A percentile compares a stretch with the other conserved stretches of the same genome.
phyloP scores from a whole-genome alignment of 2,113 vertebrate species.

The Clarias macrocephalus region DNA sequence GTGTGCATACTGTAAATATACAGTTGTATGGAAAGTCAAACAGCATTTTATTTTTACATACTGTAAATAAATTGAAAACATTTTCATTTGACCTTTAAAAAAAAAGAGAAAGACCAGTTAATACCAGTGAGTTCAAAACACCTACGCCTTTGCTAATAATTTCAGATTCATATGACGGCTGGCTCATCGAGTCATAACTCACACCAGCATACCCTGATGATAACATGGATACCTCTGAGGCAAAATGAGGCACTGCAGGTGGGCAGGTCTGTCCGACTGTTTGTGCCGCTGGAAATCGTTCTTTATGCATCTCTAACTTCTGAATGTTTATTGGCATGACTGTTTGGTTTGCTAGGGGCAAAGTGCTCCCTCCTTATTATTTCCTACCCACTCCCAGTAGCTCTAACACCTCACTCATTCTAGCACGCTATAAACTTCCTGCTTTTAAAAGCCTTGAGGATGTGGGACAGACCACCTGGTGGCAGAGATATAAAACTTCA shows the following conservation, averaged over 20 bases:
- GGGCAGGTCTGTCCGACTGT: neutral
- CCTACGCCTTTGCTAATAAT: neutral
- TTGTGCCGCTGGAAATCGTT: neutral
- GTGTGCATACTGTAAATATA: too few relatives aligned
- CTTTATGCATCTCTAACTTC: neutral
- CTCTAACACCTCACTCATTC: conserved; percentile 17
- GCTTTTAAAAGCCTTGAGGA: conserved; percentile 32
- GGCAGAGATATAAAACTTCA: conserved; percentile 20
- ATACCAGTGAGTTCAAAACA: neutral
- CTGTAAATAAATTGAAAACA: neutral
- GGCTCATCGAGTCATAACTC: neutral
- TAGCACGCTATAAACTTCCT: conserved; percentile 5
- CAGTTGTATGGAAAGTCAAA: neutral
- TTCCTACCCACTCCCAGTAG: conserved; percentile 38
- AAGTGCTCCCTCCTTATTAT: conserved; percentile 45
- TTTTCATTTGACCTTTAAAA: neutral
- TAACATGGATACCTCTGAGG: neutral
- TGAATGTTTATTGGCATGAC: neutral
- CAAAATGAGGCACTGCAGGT: neutral
- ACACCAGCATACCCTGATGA: neutral
- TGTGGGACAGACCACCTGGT: conserved; percentile 9
- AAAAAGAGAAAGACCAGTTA: neutral
- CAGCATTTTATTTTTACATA: neutral
- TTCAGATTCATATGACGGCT: neutral
- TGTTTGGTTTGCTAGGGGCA: conserved; percentile 55